A percentile compares a stretch with the other conserved stretches of the same genome.
Conservation (phyloP, 2,113 vertebrate species). For the Trinectes maculatus region DNA sequence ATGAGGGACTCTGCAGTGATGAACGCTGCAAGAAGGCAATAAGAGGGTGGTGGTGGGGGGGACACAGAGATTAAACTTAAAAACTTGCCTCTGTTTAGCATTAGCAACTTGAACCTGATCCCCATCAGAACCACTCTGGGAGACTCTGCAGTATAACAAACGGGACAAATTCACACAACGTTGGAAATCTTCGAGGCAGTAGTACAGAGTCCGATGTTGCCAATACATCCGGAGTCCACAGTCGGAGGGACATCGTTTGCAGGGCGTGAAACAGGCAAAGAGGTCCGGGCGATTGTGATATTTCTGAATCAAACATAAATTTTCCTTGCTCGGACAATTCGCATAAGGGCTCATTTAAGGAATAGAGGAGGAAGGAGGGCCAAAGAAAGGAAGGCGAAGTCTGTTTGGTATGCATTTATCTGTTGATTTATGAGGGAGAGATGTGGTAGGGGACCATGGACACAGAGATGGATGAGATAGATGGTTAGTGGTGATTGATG, state of each 20-base stretch:
- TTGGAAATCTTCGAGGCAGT: too few relatives aligned
- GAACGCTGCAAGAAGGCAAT: constrained; percentile 34
- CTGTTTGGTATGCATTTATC: constrained; percentile 45
- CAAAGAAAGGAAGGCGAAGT: constrained; percentile 15
- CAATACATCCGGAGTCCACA: too few relatives aligned
- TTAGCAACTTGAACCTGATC: too few relatives aligned
- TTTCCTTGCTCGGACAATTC: too few relatives aligned
- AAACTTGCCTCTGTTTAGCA: too few relatives aligned
- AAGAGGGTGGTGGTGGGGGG: background rate
- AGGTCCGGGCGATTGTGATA: too few relatives aligned
- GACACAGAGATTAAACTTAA: background rate
- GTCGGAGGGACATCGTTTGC: constrained; percentile 3
- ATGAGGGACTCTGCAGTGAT: constrained; percentile 47
- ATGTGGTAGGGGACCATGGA: constrained; percentile 35
- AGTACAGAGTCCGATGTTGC: too few relatives aligned
- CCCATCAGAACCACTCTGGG: too few relatives aligned
- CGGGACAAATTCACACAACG: too few relatives aligned
- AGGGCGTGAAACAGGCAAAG: background rate
- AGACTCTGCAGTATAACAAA: too few relatives aligned
- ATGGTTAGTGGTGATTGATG: constrained; percentile 61
- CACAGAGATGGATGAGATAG: constrained; percentile 60
- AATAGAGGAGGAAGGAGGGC: background rate
- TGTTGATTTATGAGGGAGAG: constrained; percentile 59
- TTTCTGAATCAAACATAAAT: too few relatives aligned
- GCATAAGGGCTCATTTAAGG: background rate